A percentile compares a stretch with the other conserved stretches of the same genome.
phyloP scores from a whole-genome alignment of 2,113 vertebrate genomes.

The Callopanchax toddi region DNA sequence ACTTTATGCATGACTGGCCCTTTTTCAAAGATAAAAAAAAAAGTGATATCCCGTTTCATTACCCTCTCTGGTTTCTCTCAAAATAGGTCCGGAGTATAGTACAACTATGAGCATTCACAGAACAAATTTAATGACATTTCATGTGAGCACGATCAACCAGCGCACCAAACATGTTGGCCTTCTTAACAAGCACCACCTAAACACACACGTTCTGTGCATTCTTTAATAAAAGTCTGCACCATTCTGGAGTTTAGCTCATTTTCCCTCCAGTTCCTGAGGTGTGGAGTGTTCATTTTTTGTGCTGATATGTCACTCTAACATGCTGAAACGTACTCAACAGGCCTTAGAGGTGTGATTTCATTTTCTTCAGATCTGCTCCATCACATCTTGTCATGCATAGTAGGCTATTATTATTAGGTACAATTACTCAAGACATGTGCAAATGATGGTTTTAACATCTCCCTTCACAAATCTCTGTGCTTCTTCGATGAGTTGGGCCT shows the following conservation, averaged over 20 bases:
- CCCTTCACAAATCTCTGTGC: background rate
- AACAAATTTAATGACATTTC: constrained; percentile 30
- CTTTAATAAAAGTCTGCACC: background rate
- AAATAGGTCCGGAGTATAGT: constrained; percentile 40
- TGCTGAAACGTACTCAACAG: constrained; percentile 27
- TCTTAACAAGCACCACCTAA: constrained; percentile 3
- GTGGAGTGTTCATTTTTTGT: constrained; percentile 26
- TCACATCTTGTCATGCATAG: constrained; percentile 40
- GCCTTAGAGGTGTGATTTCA: constrained; percentile 43
- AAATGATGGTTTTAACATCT: constrained; percentile 25
- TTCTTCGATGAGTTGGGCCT: constrained; percentile 7
- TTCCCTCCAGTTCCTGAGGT: constrained; percentile 7
- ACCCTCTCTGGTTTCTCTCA: constrained; percentile 56
- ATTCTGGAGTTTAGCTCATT: background rate
- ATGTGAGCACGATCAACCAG: constrained; percentile 1
- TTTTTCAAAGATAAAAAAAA: constrained; percentile 48
- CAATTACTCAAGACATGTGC: constrained; percentile 20
- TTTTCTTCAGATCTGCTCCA: constrained; percentile 35
- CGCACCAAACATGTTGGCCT: background rate
- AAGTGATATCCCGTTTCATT: constrained; percentile 63
- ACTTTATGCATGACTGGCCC: constrained; percentile 64
- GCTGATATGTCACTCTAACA: constrained; percentile 6
- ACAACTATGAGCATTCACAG: constrained; percentile 28
- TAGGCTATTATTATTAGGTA: constrained; percentile 12
- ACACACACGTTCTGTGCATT: background rate